A percentile compares a stretch with the other conserved stretches of the same genome.
Conservation (phyloP, 1,140 invertebrate species). For the Aphelinus certus region DNA sequence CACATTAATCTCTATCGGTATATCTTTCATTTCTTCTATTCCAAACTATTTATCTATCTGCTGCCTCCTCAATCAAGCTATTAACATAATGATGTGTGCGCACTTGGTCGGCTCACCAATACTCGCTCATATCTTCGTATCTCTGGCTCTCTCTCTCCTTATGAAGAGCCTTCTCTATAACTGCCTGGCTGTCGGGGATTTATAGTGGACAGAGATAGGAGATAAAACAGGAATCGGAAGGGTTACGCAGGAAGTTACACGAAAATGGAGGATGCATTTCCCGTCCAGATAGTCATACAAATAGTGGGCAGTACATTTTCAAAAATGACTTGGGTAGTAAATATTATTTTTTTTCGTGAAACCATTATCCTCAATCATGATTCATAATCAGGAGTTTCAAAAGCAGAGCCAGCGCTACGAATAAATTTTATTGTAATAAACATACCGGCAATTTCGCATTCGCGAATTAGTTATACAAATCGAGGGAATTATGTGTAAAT, state of each 20-base stretch:
- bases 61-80: background rate
- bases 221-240: background rate
- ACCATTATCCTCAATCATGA: no score
- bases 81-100: constrained; percentile 24
- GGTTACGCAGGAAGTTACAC: background rate
- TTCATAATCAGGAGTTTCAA: no score
- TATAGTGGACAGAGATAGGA: constrained; percentile 47
- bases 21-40: background rate
- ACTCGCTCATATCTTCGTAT: background rate
- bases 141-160: background rate
- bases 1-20: constrained; percentile 21
- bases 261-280: background rate
- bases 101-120: no score
- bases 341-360: no score
- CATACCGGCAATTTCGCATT: no score
- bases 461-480: no score
- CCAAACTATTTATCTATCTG: background rate
- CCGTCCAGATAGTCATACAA: background rate
- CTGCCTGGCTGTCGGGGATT: constrained; percentile 43
- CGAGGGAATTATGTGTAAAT: no score
- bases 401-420: no score
- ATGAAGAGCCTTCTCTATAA: constrained; percentile 13
- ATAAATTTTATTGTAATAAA: no score
- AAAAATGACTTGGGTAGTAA: no score
- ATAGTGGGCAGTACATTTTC: background rate